Evolutionary conservation across 2,888 invertebrate genomes (phyloP).

Genomic region (Ennomos quercinarius): DNA sequence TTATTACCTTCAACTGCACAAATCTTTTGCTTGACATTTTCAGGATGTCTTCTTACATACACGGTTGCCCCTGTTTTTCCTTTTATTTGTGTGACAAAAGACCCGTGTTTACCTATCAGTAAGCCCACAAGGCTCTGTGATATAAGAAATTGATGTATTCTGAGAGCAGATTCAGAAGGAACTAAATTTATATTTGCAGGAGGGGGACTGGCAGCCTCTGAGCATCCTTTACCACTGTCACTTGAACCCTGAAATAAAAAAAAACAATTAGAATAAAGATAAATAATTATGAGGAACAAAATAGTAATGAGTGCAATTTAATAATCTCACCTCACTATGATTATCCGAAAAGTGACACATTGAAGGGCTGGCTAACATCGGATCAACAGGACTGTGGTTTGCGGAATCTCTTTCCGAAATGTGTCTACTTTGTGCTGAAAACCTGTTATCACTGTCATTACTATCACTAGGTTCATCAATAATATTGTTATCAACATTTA

Average conservation of each 20-base stretch:
- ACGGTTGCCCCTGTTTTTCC: constrained; percentile 92
- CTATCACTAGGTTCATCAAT: constrained; percentile 66
- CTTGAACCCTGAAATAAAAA: constrained; percentile 87
- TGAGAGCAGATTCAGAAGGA: constrained; percentile 72
- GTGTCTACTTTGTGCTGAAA: constrained; percentile 69
- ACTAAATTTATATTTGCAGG: constrained; percentile 85
- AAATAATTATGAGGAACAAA: no score
- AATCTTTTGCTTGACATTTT: constrained; percentile 90
- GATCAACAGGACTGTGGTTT: constrained; percentile 91
- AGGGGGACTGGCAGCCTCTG: constrained; percentile 89
- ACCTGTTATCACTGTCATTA: constrained; percentile 69
- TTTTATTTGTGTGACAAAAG: constrained; percentile 92
- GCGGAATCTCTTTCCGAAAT: constrained; percentile 88
- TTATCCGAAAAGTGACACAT: constrained; percentile 89
- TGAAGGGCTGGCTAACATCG: constrained; percentile 88
- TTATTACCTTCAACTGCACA: constrained; percentile 92
- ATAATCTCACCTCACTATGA: constrained; percentile 86
- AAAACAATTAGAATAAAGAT: background rate
- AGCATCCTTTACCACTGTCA: constrained; percentile 93
- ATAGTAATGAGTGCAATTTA: no score
- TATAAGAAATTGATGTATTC: constrained; percentile 90
- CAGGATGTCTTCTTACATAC: constrained; percentile 91
- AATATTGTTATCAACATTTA: constrained; percentile 66
- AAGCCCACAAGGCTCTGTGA: constrained; percentile 92
- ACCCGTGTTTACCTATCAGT: constrained; percentile 94